These are phyloP conservation scores for Apamea monoglypha DNA, from an alignment of 2,888 invertebrate species.

Conservation along the genomic window DNA sequence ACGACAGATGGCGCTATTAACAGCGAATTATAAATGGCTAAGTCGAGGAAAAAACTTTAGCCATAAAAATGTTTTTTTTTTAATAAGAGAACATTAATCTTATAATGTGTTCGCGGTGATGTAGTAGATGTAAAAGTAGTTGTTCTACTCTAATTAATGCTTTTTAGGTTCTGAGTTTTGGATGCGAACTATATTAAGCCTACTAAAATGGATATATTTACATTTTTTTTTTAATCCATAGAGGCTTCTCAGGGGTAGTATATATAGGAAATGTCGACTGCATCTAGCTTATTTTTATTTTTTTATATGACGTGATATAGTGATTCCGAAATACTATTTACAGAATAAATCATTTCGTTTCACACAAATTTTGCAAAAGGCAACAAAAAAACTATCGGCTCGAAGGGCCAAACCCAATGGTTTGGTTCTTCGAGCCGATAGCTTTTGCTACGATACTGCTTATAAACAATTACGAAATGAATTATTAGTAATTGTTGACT, in stretches of 20 bases:
- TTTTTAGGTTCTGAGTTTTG: not conserved
- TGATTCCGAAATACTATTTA: not conserved
- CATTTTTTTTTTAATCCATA: not conserved
- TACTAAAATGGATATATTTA: not conserved
- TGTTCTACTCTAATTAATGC: not conserved
- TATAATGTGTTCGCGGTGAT: not conserved
- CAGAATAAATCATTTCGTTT: not conserved
- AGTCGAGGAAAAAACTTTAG: conserved; percentile 20
- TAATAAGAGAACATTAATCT: conserved; percentile 4
- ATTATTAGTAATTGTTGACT: not conserved
- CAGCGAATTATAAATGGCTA: conserved; percentile 50
- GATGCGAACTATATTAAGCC: not conserved
- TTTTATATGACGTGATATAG: not conserved
- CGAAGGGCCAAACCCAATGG: not conserved
- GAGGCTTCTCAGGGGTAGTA: not conserved
- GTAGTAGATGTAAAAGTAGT: not conserved
- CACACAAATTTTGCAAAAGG: not conserved
- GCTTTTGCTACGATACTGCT: not conserved
- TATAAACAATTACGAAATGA: not conserved
- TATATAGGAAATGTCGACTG: not conserved
- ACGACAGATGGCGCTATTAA: conserved; percentile 59
- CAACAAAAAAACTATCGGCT: not conserved
- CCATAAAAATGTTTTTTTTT: conserved; percentile 14
- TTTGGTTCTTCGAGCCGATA: too few relatives aligned
- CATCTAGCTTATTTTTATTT: not conserved